Evolutionary conservation across 2,888 invertebrate species (phyloP), one percentile per base, ranked within the genome.

Genomic region (Cacoxenus indagator): DNA sequence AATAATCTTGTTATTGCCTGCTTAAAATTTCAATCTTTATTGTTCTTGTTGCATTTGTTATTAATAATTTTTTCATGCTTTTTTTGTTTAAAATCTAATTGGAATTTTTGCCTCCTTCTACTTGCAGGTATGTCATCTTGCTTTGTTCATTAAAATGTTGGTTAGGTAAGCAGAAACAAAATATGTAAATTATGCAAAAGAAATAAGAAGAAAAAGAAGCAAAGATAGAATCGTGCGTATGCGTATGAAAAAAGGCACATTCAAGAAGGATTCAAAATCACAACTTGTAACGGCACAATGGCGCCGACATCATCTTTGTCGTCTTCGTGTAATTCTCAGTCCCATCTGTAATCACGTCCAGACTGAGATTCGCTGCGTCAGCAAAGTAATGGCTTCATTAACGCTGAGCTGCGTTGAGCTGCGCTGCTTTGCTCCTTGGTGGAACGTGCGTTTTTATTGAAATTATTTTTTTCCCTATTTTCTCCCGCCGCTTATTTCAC

Each of bases 201-300:
- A 22, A 51, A 51, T 9, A 51, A 64, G 37, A 45, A n/a, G 48
- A 64, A 48, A 64, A 48, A 48, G 29, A 51, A 51, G 14, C 64
- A n/a, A 3, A 17, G 51, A 24, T 62, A 55, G 55, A 17, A 29
- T 2, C n/a, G 14, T 59, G 46, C 4, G n/a, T 46, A n/a, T 46
- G 46, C n/a, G n/a, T 46, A 46, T 46, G 46, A 19, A 48, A 19
- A 31, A 31, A 31, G 31, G 9, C 5, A 31, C 4, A 31, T 6
- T 9, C 4, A 31, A 31, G 9, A 31, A 31, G 9, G 76, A 72
- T 59, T 59, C 31, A 59, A 59, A 31, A 59, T 29, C 74, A 76
- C 78, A 77, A 59, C 59, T 75, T 76, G 73, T 73, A 68, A 74
- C 51, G 19, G 48, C 48, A 67, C 48, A 67, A 67, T 67, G 67